Percentiles rank a stretch among this genome's conserved stretches.
Conservation (phyloP, 2,113 vertebrate species). For the Orthonyx spaldingii region DNA sequence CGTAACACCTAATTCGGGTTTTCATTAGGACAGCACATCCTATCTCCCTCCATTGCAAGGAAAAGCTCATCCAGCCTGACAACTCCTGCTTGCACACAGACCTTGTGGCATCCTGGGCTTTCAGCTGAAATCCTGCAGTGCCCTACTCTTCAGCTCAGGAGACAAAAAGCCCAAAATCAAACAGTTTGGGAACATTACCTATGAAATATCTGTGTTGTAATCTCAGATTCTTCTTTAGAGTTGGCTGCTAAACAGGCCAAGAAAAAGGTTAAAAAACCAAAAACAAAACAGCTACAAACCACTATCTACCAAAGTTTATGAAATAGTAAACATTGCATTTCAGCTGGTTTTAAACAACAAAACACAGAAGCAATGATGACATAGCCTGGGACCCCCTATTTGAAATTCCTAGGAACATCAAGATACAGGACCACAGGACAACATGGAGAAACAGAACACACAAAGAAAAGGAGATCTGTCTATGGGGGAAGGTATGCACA, state of each 20-base stretch:
- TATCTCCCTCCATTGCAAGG: not conserved
- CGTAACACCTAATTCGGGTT: not conserved
- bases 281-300: not conserved
- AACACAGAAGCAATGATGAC: slow-evolving; percentile 11
- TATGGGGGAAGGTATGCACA: slow-evolving; percentile 60
- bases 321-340: not conserved
- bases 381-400: not conserved
- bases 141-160: not conserved
- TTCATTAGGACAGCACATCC: not conserved
- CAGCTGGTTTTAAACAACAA: slow-evolving; percentile 6
- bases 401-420: slow-evolving; percentile 11
- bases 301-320: not conserved
- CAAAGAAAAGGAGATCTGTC: slow-evolving; percentile 38
- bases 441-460: slow-evolving; percentile 28
- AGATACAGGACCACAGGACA: not conserved
- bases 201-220: not conserved
- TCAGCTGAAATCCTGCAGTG: slow-evolving; percentile 2
- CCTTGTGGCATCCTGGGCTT: not conserved
- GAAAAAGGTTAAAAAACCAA: not conserved
- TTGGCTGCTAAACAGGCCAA: not conserved
- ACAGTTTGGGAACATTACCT: not conserved
- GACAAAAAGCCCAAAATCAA: not conserved
- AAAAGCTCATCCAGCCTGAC: slow-evolving; percentile 6
- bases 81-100: not conserved
- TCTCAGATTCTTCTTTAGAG: not conserved